A percentile compares a stretch with the other conserved stretches of the same genome.
phyloP scores from a whole-genome alignment of 2,113 vertebrate species.

The Poicephalus meyeri region DNA sequence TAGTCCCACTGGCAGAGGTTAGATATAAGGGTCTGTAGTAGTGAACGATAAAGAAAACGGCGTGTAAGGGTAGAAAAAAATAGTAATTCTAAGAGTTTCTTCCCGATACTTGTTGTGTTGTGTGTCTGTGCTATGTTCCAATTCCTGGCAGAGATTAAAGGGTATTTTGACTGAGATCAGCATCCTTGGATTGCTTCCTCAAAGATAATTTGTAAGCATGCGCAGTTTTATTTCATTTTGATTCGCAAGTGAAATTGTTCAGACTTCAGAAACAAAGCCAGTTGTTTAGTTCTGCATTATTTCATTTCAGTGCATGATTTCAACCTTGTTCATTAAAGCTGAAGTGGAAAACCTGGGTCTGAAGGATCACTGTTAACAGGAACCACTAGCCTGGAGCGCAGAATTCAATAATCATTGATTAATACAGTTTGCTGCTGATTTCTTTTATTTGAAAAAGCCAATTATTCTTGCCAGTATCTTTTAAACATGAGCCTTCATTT shows the following conservation, averaged over 20 bases:
- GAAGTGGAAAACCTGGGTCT: constrained; percentile 61
- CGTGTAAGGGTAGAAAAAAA: background rate
- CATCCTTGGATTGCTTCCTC: background rate
- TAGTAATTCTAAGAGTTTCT: background rate
- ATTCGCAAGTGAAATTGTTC: constrained; percentile 27
- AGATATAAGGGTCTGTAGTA: fast-evolving
- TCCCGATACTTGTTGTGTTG: background rate
- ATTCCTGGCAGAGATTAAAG: background rate
- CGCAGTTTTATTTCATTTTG: background rate
- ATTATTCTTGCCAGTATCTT: constrained; percentile 57
- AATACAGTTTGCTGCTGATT: constrained; percentile 68
- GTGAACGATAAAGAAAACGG: background rate
- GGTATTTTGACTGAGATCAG: background rate
- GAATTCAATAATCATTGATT: constrained; percentile 76
- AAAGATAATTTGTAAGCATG: background rate
- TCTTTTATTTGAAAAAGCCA: constrained; percentile 67
- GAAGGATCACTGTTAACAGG: constrained; percentile 59
- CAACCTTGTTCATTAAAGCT: constrained; percentile 69
- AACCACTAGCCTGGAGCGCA: constrained; percentile 56
- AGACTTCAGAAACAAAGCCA: constrained; percentile 7
- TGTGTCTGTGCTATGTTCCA: background rate
- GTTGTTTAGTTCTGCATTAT: constrained; percentile 57
- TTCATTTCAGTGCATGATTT: constrained; percentile 66
- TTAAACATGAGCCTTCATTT: constrained; percentile 53
- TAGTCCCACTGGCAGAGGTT: background rate